These are phyloP conservation scores for Butastur rufipennis DNA, from an alignment of 2,113 vertebrate species.

Conservation along the genomic window DNA sequence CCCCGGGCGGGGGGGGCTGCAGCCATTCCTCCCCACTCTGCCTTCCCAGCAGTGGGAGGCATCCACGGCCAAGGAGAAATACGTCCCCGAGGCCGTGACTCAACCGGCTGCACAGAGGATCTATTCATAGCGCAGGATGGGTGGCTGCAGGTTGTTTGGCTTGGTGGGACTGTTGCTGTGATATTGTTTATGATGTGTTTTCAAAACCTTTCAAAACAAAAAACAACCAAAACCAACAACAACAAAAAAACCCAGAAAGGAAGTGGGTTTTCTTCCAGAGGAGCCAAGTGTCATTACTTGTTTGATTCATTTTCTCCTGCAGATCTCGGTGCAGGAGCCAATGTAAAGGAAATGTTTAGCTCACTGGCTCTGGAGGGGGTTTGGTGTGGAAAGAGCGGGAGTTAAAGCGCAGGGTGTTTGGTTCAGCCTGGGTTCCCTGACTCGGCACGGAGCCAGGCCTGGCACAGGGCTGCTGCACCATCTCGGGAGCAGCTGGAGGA, in stretches of 20 bases:
- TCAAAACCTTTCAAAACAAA: constrained; percentile 1
- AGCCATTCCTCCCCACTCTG: not conserved
- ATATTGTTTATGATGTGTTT: constrained; percentile 13
- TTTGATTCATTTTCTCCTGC: not conserved
- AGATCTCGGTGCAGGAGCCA: not conserved
- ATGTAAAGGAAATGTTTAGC: not conserved
- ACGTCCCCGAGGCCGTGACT: not conserved
- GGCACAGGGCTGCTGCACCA: fast-evolving
- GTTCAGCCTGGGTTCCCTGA: not conserved
- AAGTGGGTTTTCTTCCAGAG: not conserved
- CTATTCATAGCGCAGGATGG: constrained; percentile 14
- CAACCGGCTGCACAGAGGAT: constrained; percentile 4
- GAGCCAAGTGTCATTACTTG: not conserved
- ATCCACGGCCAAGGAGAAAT: not conserved
- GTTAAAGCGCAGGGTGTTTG: not conserved
- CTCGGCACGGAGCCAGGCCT: not conserved
- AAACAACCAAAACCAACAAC: not conserved
- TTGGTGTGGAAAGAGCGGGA: not conserved
- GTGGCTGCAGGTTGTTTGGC: constrained; percentile 45
- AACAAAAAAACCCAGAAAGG: not conserved
- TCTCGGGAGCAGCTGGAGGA: not conserved
- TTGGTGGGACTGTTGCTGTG: constrained; percentile 29
- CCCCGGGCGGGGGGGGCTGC: not conserved
- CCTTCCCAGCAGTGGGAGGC: not conserved
- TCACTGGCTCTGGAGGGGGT: not conserved